These are phyloP conservation scores for Caerostris darwini DNA, from an alignment of 1,140 invertebrate species.

Conservation along the genomic window DNA sequence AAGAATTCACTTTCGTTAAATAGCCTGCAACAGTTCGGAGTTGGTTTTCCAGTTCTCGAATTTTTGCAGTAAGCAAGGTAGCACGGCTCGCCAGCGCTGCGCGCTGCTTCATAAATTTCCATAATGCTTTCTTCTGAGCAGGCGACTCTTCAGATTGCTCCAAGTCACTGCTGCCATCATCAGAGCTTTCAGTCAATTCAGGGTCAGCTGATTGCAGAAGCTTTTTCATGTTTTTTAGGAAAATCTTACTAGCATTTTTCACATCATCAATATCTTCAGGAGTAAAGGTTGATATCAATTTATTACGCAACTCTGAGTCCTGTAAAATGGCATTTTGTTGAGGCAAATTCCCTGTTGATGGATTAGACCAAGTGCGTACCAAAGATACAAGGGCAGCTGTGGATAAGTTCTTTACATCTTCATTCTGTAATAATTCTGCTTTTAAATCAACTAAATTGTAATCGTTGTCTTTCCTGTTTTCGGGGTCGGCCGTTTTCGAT, in stretches of 20 bases:
- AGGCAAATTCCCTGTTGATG: constrained; percentile 71
- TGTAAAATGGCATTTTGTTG: background rate
- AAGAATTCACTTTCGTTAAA: constrained; percentile 80
- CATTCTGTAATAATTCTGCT: constrained; percentile 82
- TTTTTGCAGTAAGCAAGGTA: constrained; percentile 95
- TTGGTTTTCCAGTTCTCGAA: constrained; percentile 94
- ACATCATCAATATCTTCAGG: constrained; percentile 57
- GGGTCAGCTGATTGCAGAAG: constrained; percentile 20
- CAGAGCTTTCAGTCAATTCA: constrained; percentile 66
- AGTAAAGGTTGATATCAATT: background rate
- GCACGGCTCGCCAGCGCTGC: constrained; percentile 91
- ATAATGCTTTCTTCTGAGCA: constrained; percentile 87
- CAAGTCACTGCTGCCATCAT: constrained; percentile 51
- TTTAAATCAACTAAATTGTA: constrained; percentile 79
- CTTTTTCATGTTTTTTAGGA: constrained; percentile 3
- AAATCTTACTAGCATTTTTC: constrained; percentile 13
- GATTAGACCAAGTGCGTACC: constrained; percentile 83
- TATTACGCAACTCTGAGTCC: background rate
- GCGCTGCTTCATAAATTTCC: constrained; percentile 91
- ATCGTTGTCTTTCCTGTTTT: constrained; percentile 61
- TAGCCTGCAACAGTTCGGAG: constrained; percentile 87
- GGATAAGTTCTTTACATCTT: constrained; percentile 83
- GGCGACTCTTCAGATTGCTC: background rate
- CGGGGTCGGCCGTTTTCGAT: constrained; percentile 36
- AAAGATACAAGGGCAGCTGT: constrained; percentile 84